A percentile compares a stretch with the other conserved stretches of the same genome.
phyloP scores from a whole-genome alignment of 2,888 invertebrate genomes.

The Nomada ruficornis region DNA sequence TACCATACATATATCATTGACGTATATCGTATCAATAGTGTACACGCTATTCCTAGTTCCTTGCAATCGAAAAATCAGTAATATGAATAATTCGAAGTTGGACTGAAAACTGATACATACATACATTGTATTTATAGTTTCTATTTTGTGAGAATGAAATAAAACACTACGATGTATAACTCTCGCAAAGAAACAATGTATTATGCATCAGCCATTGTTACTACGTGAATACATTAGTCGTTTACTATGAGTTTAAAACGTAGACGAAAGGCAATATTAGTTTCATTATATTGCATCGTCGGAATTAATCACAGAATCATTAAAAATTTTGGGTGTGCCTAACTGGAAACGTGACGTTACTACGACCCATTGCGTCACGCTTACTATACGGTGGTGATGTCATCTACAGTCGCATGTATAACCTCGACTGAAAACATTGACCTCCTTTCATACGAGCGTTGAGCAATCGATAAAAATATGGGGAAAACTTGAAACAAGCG shows the following conservation, averaged over 20 bases:
- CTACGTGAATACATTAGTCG: neutral
- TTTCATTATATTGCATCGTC: neutral
- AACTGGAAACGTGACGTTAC: slow-evolving; percentile 74
- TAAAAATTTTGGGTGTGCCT: slow-evolving; percentile 45
- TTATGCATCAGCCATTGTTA: neutral
- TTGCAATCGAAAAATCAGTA: neutral
- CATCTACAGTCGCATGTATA: slow-evolving; percentile 72
- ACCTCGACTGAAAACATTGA: slow-evolving; percentile 79
- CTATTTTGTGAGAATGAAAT: neutral
- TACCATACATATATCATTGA: too few relatives aligned
- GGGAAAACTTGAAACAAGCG: slow-evolving; percentile 36
- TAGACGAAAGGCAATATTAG: neutral
- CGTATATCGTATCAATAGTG: too few relatives aligned
- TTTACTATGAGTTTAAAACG: too few relatives aligned
- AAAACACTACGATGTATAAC: neutral
- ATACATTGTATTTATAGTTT: neutral
- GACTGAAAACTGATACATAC: neutral
- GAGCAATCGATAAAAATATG: slow-evolving; percentile 60
- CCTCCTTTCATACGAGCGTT: slow-evolving; percentile 56
- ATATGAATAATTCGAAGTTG: neutral
- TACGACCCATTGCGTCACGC: slow-evolving; percentile 80
- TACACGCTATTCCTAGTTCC: too few relatives aligned
- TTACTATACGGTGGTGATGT: slow-evolving; percentile 82
- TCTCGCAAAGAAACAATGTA: neutral
- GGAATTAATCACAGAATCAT: neutral